Evolutionary conservation across 2,113 vertebrate genomes (phyloP).

Genomic region (Tenebrosternarchus preto): DNA sequence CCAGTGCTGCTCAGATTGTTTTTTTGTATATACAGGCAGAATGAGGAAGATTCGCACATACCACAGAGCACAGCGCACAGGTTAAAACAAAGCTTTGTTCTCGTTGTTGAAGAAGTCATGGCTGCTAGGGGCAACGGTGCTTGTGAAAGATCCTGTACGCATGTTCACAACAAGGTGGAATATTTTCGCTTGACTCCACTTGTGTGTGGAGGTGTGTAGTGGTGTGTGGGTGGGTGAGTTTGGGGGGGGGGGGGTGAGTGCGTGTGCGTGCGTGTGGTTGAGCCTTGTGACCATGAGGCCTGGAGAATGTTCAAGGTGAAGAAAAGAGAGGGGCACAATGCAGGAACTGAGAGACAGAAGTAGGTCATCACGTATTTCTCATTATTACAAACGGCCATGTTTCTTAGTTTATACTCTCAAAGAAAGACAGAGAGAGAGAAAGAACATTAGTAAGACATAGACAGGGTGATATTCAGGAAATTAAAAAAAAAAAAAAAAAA

Average conservation of each 20-base stretch:
- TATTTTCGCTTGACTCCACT: neutral
- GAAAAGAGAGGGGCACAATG: conserved; percentile 7
- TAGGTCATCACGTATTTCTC: conserved; percentile 68
- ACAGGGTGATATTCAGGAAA: neutral
- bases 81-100: conserved; percentile 1
- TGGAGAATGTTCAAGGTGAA: conserved; percentile 6
- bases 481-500: neutral
- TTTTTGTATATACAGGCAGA: neutral
- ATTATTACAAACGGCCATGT: conserved; percentile 56
- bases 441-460: conserved; percentile 15
- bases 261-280: neutral
- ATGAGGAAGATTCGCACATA: conserved; percentile 6
- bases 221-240: neutral
- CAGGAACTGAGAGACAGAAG: conserved; percentile 58
- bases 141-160: neutral
- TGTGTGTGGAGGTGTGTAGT: neutral
- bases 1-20: neutral
- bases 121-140: neutral
- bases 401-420: conserved; percentile 53
- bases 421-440: conserved; percentile 32
- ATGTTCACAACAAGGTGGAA: neutral
- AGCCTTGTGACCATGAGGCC: neutral
- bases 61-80: neutral
- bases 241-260: neutral
- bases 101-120: neutral